These are phyloP conservation scores for Cydia amplana DNA, from an alignment of 1,140 invertebrate genomes.

Conservation along the genomic window DNA sequence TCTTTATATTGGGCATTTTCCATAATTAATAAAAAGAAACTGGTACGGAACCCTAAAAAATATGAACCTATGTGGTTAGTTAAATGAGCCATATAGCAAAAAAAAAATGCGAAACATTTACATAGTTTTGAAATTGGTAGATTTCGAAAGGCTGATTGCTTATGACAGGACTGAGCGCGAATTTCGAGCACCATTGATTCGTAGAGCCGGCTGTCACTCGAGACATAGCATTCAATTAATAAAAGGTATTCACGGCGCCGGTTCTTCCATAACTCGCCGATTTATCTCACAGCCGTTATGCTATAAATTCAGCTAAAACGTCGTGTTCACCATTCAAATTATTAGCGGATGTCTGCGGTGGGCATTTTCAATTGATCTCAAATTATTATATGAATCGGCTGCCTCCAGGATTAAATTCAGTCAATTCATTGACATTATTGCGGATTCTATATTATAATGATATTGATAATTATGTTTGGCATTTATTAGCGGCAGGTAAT, in stretches of 20 bases:
- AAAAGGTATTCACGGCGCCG: constrained; percentile 26
- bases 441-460: constrained; percentile 33
- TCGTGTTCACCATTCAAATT: constrained; percentile 42
- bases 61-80: no score
- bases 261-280: constrained; percentile 27
- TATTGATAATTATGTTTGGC: background rate
- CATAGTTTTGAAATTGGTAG: constrained; percentile 4
- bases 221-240: constrained; percentile 27
- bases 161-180: background rate
- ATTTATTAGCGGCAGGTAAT: background rate
- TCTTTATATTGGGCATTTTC: no score
- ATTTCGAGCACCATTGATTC: constrained; percentile 23
- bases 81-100: background rate
- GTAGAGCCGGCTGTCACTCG: constrained; percentile 10
- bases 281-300: constrained; percentile 18
- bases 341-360: constrained; percentile 54
- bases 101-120: background rate
- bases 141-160: constrained; percentile 11
- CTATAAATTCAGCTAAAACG: constrained; percentile 32
- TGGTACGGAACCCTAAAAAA: no score
- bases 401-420: background rate
- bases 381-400: constrained; percentile 43
- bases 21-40: no score
- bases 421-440: constrained; percentile 38
- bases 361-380: constrained; percentile 47